A percentile compares a stretch with the other conserved stretches of the same genome.
phyloP scores from a whole-genome alignment of 2,888 invertebrate species.

The Opisthograptis luteolata region DNA sequence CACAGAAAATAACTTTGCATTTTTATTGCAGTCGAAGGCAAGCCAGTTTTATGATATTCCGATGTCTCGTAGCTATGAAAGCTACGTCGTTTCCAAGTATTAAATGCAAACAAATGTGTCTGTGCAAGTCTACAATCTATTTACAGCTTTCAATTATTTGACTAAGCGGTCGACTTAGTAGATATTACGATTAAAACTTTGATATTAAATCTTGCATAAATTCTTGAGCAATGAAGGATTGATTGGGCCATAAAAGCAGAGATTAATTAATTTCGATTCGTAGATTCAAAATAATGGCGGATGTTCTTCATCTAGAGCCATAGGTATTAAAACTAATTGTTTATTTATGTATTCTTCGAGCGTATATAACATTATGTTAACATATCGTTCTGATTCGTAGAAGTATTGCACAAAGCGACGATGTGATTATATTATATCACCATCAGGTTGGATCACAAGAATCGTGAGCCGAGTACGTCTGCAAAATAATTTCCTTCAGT shows the following conservation, averaged over 20 bases:
- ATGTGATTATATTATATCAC: constrained; percentile 15
- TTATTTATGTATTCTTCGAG: constrained; percentile 10
- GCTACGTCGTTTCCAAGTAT: constrained; percentile 23
- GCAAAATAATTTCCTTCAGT: constrained; percentile 14
- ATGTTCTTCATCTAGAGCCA: constrained; percentile 4
- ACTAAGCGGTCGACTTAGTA: constrained; percentile 17
- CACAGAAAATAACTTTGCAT: constrained; percentile 26
- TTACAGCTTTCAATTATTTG: constrained; percentile 19
- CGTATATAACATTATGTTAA: constrained; percentile 7
- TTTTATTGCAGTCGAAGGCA: constrained; percentile 24
- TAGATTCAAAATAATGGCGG: constrained; percentile 10
- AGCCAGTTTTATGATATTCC: constrained; percentile 25
- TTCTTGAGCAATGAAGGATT: constrained; percentile 23
- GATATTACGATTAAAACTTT: constrained; percentile 19
- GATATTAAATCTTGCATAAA: constrained; percentile 17
- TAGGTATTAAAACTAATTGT: too few relatives aligned
- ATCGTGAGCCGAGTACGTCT: neutral
- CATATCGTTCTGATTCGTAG: constrained; percentile 12
- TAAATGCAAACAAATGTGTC: constrained; percentile 32
- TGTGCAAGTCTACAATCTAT: constrained; percentile 30
- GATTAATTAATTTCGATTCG: constrained; percentile 22
- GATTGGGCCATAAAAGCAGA: constrained; percentile 12
- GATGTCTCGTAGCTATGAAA: constrained; percentile 25
- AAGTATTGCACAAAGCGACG: constrained; percentile 5
- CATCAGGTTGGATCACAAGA: constrained; percentile 7